Percentiles rank a stretch among this genome's conserved stretches.
phyloP scores from a whole-genome alignment of 1,140 invertebrate genomes.

The Zaprionus inermis region DNA sequence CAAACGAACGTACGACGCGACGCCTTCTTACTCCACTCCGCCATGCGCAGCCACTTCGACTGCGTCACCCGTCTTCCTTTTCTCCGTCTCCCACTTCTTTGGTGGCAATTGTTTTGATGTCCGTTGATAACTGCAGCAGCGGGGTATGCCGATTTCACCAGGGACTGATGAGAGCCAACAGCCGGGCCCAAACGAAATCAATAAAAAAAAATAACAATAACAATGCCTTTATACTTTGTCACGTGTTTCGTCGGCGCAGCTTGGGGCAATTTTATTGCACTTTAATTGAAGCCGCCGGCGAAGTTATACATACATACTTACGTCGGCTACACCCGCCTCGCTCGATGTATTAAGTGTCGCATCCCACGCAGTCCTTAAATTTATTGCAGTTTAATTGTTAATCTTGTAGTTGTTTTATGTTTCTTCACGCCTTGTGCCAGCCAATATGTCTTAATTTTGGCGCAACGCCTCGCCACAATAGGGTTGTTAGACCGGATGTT shows the following conservation, averaged over 20 bases:
- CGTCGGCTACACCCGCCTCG: too few species aligned
- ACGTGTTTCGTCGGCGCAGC: slow-evolving; percentile 52
- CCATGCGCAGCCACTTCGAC: neutral
- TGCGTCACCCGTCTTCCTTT: slow-evolving; percentile 3
- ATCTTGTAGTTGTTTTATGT: slow-evolving; percentile 35
- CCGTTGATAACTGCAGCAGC: slow-evolving; percentile 70
- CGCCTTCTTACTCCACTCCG: neutral
- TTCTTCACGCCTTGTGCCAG: slow-evolving; percentile 18
- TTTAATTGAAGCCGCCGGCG: slow-evolving; percentile 65
- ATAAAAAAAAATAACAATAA: slow-evolving; percentile 61
- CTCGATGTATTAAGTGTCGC: neutral
- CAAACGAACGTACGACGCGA: slow-evolving; percentile 54
- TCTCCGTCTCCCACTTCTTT: slow-evolving; percentile 27
- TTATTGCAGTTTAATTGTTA: slow-evolving; percentile 79
- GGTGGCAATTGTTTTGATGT: slow-evolving; percentile 79
- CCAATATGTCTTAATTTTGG: slow-evolving; percentile 64
- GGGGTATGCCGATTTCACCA: slow-evolving; percentile 45
- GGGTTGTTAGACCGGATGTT: slow-evolving; percentile 23
- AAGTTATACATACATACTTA: neutral
- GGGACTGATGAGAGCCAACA: slow-evolving; percentile 34
- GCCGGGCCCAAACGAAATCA: slow-evolving; percentile 34
- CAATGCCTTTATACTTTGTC: slow-evolving; percentile 63
- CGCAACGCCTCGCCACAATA: neutral
- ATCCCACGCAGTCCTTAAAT: slow-evolving; percentile 61
- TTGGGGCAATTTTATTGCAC: slow-evolving; percentile 61